Evolutionary conservation across 2,113 vertebrate genomes (phyloP).

Genomic region (Anguilla japonica): DNA sequence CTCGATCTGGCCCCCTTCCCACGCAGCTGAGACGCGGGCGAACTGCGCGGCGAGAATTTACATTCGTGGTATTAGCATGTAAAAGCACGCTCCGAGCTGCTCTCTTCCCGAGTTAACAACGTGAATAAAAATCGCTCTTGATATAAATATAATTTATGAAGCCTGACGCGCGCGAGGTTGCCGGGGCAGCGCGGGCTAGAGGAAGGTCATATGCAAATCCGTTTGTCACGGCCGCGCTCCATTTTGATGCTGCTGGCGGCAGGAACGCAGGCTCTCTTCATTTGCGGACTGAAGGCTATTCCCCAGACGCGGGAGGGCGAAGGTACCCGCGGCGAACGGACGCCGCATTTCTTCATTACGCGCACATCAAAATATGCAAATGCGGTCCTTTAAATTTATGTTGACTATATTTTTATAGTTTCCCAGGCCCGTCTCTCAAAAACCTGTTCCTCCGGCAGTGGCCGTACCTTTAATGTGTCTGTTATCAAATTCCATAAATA

Average conservation of each 20-base stretch:
- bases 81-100: neutral
- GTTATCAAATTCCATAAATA: neutral
- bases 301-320: too few relatives aligned
- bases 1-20: neutral
- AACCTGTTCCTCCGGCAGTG: neutral
- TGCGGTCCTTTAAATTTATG: neutral
- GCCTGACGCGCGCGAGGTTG: neutral
- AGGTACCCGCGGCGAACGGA: too few relatives aligned
- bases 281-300: too few relatives aligned
- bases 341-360: neutral
- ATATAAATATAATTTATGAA: neutral
- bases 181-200: neutral
- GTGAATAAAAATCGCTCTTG: neutral
- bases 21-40: neutral
- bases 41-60: neutral
- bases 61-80: neutral
- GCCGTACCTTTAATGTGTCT: neutral
- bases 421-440: neutral
- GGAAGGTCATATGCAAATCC: neutral
- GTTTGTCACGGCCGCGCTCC: too few relatives aligned
- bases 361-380: neutral
- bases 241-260: too few relatives aligned
- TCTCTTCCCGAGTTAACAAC: neutral
- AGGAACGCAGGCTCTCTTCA: too few relatives aligned
- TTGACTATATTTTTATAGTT: neutral